Evolutionary conservation across 1,140 invertebrate species (phyloP), one percentile per base, ranked within the genome.

Genomic region (Cyphomyrmex costatus): DNA sequence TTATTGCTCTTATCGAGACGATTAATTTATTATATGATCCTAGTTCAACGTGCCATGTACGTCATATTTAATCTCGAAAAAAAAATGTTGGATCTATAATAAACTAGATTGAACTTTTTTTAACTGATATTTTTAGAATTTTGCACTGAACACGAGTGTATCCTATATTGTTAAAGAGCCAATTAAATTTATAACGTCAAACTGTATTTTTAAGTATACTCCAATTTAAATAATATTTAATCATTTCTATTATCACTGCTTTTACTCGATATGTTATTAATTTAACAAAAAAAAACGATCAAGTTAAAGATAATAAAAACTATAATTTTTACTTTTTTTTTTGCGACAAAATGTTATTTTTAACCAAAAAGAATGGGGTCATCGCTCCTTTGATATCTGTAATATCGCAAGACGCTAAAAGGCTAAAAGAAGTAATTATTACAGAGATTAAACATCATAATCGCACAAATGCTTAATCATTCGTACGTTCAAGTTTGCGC

Each of bases 401-500:
- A 42, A 12, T 42, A 42, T 0, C 8, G 10, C 1, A 70, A 53
- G 5, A 24, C 1, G 10, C 14, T 14, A n/a, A 58, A 3, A 27
- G 2, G 16, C 12, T 12, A 36, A 46, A n/a, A 6, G 27, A 19
- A 10, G 27, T 49, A 78, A 78, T 78, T 78, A 51, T 79, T 56
- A 56, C n/a, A 56, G 53, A 56, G 53, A 56, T 56, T 30, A 79
- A 24, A 53, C 0, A 36, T 14, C 7, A 66, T n/a, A 79, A 79
- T 74, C 16, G 42, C 12, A 42, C 21, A 14, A 3, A 1, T n/a
- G 14, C 12, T 51, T 68, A 46, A 68, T 12, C 27, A 36, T 33
- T n/a, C 33, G n/a, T 21, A 19, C 14, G 21, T 68, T 53, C n/a
- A 53, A 68, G n/a, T 66, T 49, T 24, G 21, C 12, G 33, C 19